Evolutionary conservation across 2,113 vertebrate species (phyloP), one percentile per base, ranked within the genome.

Genomic region (Pteruthius melanotis): DNA sequence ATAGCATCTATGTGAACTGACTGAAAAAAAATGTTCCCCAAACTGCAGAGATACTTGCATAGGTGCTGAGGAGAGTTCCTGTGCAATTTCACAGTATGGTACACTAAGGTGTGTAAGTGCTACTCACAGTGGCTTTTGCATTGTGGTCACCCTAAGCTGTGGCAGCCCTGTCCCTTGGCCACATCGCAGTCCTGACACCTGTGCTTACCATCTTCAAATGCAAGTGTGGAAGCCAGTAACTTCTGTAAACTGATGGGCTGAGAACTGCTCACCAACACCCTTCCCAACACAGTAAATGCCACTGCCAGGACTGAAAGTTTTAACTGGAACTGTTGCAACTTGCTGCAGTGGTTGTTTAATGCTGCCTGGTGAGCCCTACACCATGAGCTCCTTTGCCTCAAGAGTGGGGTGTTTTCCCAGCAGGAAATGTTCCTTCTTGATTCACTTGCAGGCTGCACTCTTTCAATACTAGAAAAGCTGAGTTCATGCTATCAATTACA

Each of bases 171-270:
- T 40, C 82, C 53, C 54, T 21, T 14, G 45, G n/a, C 37, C 65
- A n/a, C 42, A 56, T 0, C 5, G 23, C 54, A 20, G 1, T 15
- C n/a, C 75, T 20, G 14, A 19, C 0, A 0, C 26, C 27, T 45
- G 17, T 8, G 31, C 22, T 86, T 24, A 8, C 42, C 30, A 12
- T 20, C 37, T 66, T 28, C 81, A 40, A 42, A 30, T 7, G 10
- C 22, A n/a, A 28, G 12, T 5, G 12, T 59, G 52, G 53, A 40
- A 68, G 23, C 20, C 61, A 64, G 5, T 18, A 40, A n/a, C 15
- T 60, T 61, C 21, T 52, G 44, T 11, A 15, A 35, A 8, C 18
- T 2, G 15, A 2, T 35, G 64, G 37, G 74, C 44, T 64, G 47
- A 63, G 39, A 19, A 8, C 40, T 65, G 63, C 79, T 65, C 54